Base-by-base conservation (phyloP, 2,113 vertebrate species). In the Brachypodius melanocephalos region DNA sequence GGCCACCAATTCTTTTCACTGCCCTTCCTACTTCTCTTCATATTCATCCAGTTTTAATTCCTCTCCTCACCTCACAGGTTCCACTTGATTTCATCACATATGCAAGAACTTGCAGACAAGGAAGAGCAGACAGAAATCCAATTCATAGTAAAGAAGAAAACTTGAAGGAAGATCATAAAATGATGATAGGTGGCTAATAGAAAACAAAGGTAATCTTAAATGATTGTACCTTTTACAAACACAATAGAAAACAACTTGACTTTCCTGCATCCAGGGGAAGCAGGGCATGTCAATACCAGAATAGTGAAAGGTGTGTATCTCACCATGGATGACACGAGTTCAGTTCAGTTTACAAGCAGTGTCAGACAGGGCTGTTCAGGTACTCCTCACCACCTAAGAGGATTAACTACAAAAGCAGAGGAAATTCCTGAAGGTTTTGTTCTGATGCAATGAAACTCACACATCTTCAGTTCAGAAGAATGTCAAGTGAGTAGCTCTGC, bases 271-370 rank as follows among this genome's bases (percentile, higher is more conserved):
- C 14, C 6, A 48, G 4, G 6, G 11, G 42, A 78, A 82, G 25
- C 31, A 55, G 14, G 12, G 12, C 19, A 57, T 78, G 8, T n/a
- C 42, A 36, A 5, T 21, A 69, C 18, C 36, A 84, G 28, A 88
- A 77, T 8, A 9, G 38, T 25, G n/a, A 59, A 85, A 82, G 36
- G 38, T 10, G 31, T 9, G 6, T 12, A 43, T 49, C 25, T 61
- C 13, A n/a, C 14, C 25, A 82, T 4, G 15, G 17, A 48, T 12
- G 10, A 68, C 6, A 26, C 0, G 10, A 40, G n/a, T 17, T 68
- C 58, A 80, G 61, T 38, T 38, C 38, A 38, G 38, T 38, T 91
- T 65, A 78, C 61, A 71, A 34, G 43, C 19, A 61, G 45, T 17
- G 68, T 16, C 48, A 49, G n/a, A 68, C 4, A 43, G 48, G 36